Percentiles rank a stretch among this genome's conserved stretches.
Evolutionary conservation across 2,888 invertebrate genomes (phyloP).

Genomic region (Xylocampa areola): DNA sequence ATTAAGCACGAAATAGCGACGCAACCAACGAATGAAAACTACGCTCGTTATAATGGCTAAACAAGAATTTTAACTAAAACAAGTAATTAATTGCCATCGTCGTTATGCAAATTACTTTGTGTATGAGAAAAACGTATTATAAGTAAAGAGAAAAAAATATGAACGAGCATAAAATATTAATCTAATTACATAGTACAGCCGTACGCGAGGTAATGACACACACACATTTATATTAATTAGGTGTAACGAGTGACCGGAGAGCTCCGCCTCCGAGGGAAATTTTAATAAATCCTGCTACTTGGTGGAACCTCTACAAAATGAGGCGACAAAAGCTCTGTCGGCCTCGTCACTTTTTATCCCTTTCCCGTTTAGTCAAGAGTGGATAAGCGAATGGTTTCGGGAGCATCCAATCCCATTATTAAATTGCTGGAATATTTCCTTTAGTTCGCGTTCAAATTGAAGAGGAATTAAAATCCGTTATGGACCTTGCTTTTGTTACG

Average conservation of each 20-base stretch:
- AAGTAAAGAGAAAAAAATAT: slow-evolving; percentile 24
- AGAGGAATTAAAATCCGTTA: slow-evolving; percentile 31
- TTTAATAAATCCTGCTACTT: slow-evolving; percentile 65
- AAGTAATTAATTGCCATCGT: slow-evolving; percentile 49
- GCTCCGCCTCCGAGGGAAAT: slow-evolving; percentile 52
- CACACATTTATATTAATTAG: slow-evolving; percentile 67
- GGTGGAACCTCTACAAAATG: slow-evolving; percentile 50
- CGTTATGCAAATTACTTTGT: slow-evolving; percentile 50
- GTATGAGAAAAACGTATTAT: slow-evolving; percentile 41
- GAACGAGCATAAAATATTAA: slow-evolving; percentile 35
- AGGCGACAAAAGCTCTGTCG: slow-evolving; percentile 61
- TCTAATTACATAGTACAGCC: slow-evolving; percentile 42
- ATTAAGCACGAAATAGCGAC: slow-evolving; percentile 30
- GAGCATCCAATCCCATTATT: slow-evolving; percentile 44
- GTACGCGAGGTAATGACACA: slow-evolving; percentile 36
- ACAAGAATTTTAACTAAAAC: slow-evolving; percentile 48
- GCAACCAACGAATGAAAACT: slow-evolving; percentile 42
- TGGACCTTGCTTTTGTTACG: neutral
- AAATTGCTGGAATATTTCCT: slow-evolving; percentile 46
- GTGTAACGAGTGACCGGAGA: slow-evolving; percentile 61
- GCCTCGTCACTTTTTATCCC: slow-evolving; percentile 48
- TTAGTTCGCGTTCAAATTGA: slow-evolving; percentile 22
- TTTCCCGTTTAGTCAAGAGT: slow-evolving; percentile 46
- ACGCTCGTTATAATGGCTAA: slow-evolving; percentile 40
- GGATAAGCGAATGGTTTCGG: slow-evolving; percentile 55